A percentile compares a stretch with the other conserved stretches of the same genome.
These are phyloP conservation scores for Heliopora coerulea DNA, from an alignment of 92 coral and sea anemone genomes.

Conservation along the genomic window DNA sequence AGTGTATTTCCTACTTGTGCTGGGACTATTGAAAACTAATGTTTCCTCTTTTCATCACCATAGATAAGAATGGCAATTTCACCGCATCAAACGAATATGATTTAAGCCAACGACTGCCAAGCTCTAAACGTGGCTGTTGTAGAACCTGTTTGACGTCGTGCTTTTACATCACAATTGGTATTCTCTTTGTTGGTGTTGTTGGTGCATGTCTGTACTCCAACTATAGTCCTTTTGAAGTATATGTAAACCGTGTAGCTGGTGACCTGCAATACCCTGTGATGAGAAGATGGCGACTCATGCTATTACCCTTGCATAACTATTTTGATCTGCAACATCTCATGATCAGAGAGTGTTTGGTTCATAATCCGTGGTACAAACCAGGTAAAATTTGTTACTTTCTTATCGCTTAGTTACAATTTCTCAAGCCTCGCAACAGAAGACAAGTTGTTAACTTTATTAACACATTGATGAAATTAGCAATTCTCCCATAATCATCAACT, in stretches of 20 bases:
- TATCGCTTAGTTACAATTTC: no score
- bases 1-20: neutral
- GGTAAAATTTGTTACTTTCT: no score
- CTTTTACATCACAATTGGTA: neutral
- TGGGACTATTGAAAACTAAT: neutral
- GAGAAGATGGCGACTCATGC: conserved; percentile 33
- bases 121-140: conserved; percentile 20
- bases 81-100: neutral
- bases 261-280: conserved; percentile 33
- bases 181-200: neutral
- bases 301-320: conserved; percentile 21
- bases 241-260: conserved; percentile 19
- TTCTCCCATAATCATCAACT: no score
- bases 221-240: conserved; percentile 20
- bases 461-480: no score
- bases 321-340: conserved; percentile 5
- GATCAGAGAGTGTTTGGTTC: conserved; percentile 29
- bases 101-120: neutral
- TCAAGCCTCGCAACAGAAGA: no score
- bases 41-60: neutral
- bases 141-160: neutral
- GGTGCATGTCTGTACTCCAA: neutral
- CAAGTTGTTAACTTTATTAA: no score
- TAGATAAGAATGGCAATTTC: conserved; percentile 39
- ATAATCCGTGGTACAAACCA: conserved; percentile 28